Percentiles rank a stretch among this genome's conserved stretches.
Evolutionary conservation across 2,797 vertebrate genomes (phyloP).

Genomic region (Chaenodraco wilsoni): DNA sequence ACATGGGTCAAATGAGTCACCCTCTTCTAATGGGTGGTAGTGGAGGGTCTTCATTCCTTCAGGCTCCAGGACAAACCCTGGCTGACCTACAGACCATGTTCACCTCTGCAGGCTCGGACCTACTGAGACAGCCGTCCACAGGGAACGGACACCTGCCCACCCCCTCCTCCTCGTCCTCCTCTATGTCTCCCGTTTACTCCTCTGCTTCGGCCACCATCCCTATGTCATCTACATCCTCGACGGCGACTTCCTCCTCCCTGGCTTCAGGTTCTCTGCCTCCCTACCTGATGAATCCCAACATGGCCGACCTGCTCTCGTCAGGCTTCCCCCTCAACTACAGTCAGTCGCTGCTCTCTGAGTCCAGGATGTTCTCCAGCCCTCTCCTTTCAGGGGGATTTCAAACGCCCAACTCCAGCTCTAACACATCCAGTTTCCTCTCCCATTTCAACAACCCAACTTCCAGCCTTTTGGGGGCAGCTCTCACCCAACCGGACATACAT

Average conservation of each 20-base stretch:
- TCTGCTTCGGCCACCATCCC: constrained; percentile 86
- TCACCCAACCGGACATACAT: constrained; percentile 85
- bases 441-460: constrained; percentile 87
- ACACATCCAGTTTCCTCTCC: constrained; percentile 86
- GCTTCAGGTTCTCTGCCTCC: constrained; percentile 89
- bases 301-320: constrained; percentile 89
- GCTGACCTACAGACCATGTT: constrained; percentile 93
- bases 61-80: constrained; percentile 89
- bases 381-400: constrained; percentile 82
- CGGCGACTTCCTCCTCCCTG: constrained; percentile 85
- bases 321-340: constrained; percentile 91
- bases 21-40: constrained; percentile 90
- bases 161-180: constrained; percentile 89
- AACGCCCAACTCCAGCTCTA: constrained; percentile 68
- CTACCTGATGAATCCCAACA: constrained; percentile 93
- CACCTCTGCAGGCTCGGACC: constrained; percentile 89
- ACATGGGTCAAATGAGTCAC: constrained; percentile 89
- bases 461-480: constrained; percentile 85
- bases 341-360: constrained; percentile 91
- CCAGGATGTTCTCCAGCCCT: constrained; percentile 89
- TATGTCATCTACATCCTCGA: constrained; percentile 85
- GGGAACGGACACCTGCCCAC: constrained; percentile 84
- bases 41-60: constrained; percentile 90
- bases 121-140: constrained; percentile 84
- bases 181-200: constrained; percentile 67